These are phyloP conservation scores for Tanypteryx hageni DNA, from an alignment of 2,888 invertebrate genomes.

Conservation along the genomic window DNA sequence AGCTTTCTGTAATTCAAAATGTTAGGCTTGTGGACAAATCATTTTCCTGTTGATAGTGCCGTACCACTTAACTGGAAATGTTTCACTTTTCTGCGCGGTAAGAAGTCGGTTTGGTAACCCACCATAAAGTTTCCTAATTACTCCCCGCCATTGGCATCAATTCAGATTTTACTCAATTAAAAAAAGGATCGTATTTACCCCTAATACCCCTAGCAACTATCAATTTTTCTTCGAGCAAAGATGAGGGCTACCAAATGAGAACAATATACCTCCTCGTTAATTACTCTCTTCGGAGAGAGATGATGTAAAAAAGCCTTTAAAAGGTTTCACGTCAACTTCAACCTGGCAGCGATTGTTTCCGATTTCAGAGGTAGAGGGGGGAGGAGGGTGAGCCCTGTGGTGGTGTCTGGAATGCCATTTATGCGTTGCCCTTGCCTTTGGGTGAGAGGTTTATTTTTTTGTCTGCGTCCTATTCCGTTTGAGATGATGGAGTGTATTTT, in stretches of 20 bases:
- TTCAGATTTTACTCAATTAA: not conserved
- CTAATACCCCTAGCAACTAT: not conserved
- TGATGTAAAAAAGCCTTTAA: not conserved
- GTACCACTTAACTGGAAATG: too few relatives aligned
- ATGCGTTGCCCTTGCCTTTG: constrained; percentile 11
- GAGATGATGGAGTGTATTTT: constrained; percentile 61
- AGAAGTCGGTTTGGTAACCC: not conserved
- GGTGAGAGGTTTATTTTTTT: constrained; percentile 35
- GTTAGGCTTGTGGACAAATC: not conserved
- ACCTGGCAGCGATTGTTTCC: constrained; percentile 8
- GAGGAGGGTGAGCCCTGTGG: not conserved
- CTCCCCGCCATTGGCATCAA: not conserved
- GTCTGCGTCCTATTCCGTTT: constrained; percentile 23
- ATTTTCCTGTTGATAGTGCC: not conserved
- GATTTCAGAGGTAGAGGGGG: not conserved
- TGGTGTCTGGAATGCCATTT: constrained; percentile 14
- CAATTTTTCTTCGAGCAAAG: not conserved
- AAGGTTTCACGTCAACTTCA: not conserved
- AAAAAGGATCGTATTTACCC: not conserved
- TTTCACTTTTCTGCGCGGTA: not conserved
- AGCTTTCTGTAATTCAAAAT: not conserved
- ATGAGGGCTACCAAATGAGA: not conserved
- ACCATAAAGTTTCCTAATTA: not conserved
- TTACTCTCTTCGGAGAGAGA: not conserved
- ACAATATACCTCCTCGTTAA: constrained; percentile 18